These are phyloP conservation scores for Ceratotherium simum DNA, from an alignment of 2,113 vertebrate genomes.

Conservation along the genomic window DNA sequence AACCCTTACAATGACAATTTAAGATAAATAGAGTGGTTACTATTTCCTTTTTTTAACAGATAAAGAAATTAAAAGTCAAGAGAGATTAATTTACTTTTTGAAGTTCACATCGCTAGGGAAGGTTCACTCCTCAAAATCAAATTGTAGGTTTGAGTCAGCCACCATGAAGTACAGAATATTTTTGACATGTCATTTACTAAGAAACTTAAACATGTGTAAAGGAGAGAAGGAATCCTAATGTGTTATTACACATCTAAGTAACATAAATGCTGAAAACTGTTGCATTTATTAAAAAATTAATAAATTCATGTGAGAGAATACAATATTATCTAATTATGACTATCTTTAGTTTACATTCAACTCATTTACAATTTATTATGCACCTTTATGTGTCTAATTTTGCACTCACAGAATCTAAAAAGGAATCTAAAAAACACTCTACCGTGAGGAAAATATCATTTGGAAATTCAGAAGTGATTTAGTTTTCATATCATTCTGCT, in stretches of 20 bases:
- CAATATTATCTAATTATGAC: neutral
- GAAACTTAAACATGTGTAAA: neutral
- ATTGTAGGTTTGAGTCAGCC: neutral
- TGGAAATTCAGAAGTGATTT: slow-evolving; percentile 70
- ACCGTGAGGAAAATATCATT: neutral
- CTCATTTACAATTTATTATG: neutral
- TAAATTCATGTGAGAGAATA: neutral
- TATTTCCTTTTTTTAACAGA: neutral
- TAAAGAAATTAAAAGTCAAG: neutral
- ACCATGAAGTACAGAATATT: neutral
- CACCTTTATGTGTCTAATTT: neutral
- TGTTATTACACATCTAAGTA: neutral
- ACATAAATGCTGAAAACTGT: neutral
- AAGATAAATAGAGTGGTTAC: neutral
- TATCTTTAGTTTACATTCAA: neutral
- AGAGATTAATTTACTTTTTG: neutral
- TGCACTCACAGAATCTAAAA: neutral
- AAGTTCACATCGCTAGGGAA: neutral
- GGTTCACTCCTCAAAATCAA: neutral
- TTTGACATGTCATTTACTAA: neutral
- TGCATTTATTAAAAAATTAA: neutral
- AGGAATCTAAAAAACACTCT: neutral
- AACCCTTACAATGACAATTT: neutral
- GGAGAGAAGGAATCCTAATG: neutral
- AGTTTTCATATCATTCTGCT: slow-evolving; percentile 73